Percentiles rank a stretch among this genome's conserved stretches.
phyloP scores from a whole-genome alignment of 1,140 invertebrate species.

The Catajapyx aquilonaris region DNA sequence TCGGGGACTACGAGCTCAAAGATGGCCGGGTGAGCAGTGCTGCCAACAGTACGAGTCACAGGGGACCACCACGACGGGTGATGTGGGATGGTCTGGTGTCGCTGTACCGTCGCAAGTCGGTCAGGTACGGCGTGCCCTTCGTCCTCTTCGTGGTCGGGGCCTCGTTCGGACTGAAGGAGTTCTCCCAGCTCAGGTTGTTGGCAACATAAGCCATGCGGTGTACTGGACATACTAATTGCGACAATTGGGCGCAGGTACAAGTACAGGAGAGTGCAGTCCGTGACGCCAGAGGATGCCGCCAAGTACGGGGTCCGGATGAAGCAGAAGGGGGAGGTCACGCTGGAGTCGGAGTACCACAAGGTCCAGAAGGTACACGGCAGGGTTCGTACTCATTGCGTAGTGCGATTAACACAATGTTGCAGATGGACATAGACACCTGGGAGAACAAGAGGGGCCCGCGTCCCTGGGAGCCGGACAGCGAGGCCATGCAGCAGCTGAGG shows the following conservation, averaged over 20 bases:
- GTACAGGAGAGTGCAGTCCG: neutral
- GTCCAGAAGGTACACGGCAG: constrained; percentile 9
- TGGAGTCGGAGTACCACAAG: constrained; percentile 13
- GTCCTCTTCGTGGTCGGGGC: constrained; percentile 9
- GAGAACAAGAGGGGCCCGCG: constrained; percentile 20
- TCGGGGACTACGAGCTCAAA: no score
- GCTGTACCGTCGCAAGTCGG: no score
- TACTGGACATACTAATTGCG: no score
- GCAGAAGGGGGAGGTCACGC: constrained; percentile 8
- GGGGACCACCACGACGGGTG: no score
- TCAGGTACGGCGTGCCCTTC: constrained; percentile 8
- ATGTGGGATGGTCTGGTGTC: no score
- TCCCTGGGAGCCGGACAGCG: constrained; percentile 19
- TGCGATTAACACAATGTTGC: no score
- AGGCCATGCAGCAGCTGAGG: constrained; percentile 1
- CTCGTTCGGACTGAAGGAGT: constrained; percentile 10
- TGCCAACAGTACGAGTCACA: no score
- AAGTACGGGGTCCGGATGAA: constrained; percentile 12
- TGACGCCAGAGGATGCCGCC: neutral
- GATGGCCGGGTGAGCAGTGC: no score
- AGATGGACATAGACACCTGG: constrained; percentile 18
- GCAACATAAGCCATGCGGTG: no score
- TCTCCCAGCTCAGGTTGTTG: constrained; percentile 8
- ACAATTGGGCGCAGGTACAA: no score
- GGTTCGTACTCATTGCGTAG: constrained; percentile 4